Evolutionary conservation across 2,888 invertebrate genomes (phyloP), one percentile per base, ranked within the genome.

Genomic region (Harpalus rufipes): DNA sequence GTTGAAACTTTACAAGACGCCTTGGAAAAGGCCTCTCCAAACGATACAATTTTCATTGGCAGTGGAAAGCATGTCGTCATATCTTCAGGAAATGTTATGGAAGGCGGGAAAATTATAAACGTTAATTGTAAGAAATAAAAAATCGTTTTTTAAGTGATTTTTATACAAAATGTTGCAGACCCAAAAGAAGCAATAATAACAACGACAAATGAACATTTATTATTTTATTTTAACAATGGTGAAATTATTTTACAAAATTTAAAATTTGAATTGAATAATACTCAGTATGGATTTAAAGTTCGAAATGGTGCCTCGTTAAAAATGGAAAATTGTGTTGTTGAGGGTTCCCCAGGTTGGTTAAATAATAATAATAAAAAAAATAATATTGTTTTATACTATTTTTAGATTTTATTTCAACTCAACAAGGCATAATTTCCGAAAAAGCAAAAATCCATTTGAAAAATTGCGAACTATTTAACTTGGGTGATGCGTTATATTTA

Each of bases 171-270:
- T 87, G 87, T 78, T 21, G 16, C 51, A 80, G 12, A 41, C 81
- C 7, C 74, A 0, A 39, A 18, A 51, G 87, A 85, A 65, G 89
- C 89, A 21, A 87, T 87, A 65, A 88, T 91, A 86, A 91, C 91
- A 0, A 90, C 91, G 18, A 92, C 92, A 59, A 91, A 91, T 72
- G 92, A 93, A 84, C 92, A 92, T 87, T 90, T 93, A 0, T 89
- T 94, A 86, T 89, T 94, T 16, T 92, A 93, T 86, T 92, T 93
- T 87, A 90, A 89, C 44, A 91, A 91, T 86, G 92, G 92, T 0
- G 89, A 92, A 87, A 91, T 92, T 65, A 85, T 90, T 1, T 87
- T 94, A n/a, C 92, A 93, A 86, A 93, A 94, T 88, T 51, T 94
- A 51, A 91, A 92, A 0, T 88, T 94, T 12, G 91, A 94, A 87